These are phyloP conservation scores for Gastrophryne carolinensis DNA, from an alignment of 2,797 vertebrate genomes.

Conservation along the genomic window DNA sequence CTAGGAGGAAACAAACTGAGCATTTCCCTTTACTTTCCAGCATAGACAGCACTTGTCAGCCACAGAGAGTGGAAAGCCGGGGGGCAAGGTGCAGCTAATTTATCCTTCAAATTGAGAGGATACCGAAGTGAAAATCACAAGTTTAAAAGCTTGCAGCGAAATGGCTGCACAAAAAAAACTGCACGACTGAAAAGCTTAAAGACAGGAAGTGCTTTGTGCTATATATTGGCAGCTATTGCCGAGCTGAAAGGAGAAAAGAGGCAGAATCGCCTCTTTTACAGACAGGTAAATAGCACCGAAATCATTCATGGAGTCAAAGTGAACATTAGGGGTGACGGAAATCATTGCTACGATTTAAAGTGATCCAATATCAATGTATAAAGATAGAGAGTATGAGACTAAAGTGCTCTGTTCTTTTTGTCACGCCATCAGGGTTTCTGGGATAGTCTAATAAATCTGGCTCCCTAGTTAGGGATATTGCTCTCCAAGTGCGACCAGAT, in stretches of 20 bases:
- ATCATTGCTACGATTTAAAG: no score
- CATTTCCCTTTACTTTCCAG: background rate
- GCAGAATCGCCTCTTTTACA: background rate
- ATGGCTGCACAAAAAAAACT: background rate
- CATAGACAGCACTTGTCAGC: background rate
- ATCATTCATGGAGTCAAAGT: background rate
- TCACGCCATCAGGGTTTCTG: no score
- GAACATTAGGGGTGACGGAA: background rate
- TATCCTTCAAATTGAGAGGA: slow-evolving; percentile 9
- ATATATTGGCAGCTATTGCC: background rate
- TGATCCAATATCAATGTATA: no score
- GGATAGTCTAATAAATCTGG: no score
- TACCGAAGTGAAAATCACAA: slow-evolving; percentile 6
- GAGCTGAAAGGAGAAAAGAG: background rate
- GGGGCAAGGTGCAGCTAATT: background rate
- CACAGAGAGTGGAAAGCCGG: slow-evolving; percentile 2
- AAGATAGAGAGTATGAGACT: no score
- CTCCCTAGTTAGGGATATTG: no score
- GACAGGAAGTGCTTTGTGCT: background rate
- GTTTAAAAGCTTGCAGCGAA: slow-evolving; percentile 18
- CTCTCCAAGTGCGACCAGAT: no score
- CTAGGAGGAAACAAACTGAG: background rate
- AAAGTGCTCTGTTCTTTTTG: no score
- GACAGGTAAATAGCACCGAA: background rate
- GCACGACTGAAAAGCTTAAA: background rate